A percentile compares a stretch with the other conserved stretches of the same genome.
Evolutionary conservation across 2,888 invertebrate species (phyloP).

Genomic region (Pediacus dermestoides): DNA sequence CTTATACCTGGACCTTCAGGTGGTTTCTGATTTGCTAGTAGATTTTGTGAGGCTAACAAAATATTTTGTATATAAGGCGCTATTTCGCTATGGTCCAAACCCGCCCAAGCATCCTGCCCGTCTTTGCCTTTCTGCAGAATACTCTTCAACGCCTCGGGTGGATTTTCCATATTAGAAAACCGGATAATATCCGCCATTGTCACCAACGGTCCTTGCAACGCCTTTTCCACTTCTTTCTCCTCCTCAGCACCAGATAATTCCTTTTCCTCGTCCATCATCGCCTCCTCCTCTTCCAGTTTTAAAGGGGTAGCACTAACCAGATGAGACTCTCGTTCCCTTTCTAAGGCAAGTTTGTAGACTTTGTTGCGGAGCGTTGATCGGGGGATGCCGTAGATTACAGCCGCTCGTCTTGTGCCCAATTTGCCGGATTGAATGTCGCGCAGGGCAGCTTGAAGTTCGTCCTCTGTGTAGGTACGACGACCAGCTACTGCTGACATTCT

Average conservation of each 20-base stretch:
- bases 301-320: conserved; percentile 44
- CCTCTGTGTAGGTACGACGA: conserved; percentile 88
- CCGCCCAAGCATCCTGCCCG: conserved; percentile 46
- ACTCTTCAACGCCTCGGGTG: conserved; percentile 53
- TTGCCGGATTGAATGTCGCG: conserved; percentile 91
- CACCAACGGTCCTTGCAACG: conserved; percentile 55
- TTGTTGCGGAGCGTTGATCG: conserved; percentile 95
- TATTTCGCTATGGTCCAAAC: conserved; percentile 37
- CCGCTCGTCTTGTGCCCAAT: conserved; percentile 87
- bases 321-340: conserved; percentile 66
- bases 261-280: conserved; percentile 58
- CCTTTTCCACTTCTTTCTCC: conserved; percentile 59
- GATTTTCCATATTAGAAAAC: conserved; percentile 54
- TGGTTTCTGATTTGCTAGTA: conserved; percentile 34
- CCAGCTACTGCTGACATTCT: conserved; percentile 62
- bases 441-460: conserved; percentile 90
- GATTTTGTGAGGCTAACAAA: conserved; percentile 46
- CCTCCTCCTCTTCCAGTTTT: conserved; percentile 52
- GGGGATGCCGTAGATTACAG: conserved; percentile 94
- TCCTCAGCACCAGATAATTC: conserved; percentile 59
- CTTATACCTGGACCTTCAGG: conserved; percentile 38
- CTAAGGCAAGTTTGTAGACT: conserved; percentile 78
- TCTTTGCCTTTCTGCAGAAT: conserved; percentile 53
- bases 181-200: conserved; percentile 59
- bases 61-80: conserved; percentile 56